Evolutionary conservation across 2,888 invertebrate species (phyloP).

Genomic region (Phalangium opilio): DNA sequence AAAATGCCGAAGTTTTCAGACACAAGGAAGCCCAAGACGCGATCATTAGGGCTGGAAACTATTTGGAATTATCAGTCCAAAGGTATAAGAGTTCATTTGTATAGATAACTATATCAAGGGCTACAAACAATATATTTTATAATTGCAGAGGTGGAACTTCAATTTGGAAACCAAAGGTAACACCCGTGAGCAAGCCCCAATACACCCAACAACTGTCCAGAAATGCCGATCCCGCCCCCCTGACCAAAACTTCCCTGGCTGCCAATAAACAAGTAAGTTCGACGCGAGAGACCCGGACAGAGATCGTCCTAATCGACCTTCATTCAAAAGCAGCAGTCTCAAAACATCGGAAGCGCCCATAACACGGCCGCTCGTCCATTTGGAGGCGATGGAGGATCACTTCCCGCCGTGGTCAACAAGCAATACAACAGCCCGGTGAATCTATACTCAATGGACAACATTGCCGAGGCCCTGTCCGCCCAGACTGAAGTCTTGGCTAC

Average conservation of each 20-base stretch:
- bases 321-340: slow-evolving; percentile 6
- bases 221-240: slow-evolving; percentile 49
- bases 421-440: slow-evolving; percentile 92
- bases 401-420: slow-evolving; percentile 42
- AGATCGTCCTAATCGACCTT: neutral
- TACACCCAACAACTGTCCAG: slow-evolving; percentile 2
- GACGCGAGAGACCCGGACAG: neutral
- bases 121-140: too few species aligned
- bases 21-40: slow-evolving; percentile 95
- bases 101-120: too few species aligned
- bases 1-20: slow-evolving; percentile 64
- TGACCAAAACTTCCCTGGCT: slow-evolving; percentile 73
- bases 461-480: slow-evolving; percentile 81
- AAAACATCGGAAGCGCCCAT: slow-evolving; percentile 15
- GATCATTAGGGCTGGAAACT: slow-evolving; percentile 71
- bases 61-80: slow-evolving; percentile 72
- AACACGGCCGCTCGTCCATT: slow-evolving; percentile 11
- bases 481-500: slow-evolving; percentile 85
- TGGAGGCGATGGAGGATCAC: slow-evolving; percentile 49
- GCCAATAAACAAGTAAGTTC: slow-evolving; percentile 13
- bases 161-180: slow-evolving; percentile 80
- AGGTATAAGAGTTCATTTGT: too few species aligned
- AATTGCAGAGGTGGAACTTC: slow-evolving; percentile 57
- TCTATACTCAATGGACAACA: slow-evolving; percentile 86
- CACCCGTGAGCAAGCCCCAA: slow-evolving; percentile 41